A percentile compares a stretch with the other conserved stretches of the same genome.
These are phyloP conservation scores for Caloenas nicobarica DNA, from an alignment of 2,113 vertebrate species.

Conservation along the genomic window DNA sequence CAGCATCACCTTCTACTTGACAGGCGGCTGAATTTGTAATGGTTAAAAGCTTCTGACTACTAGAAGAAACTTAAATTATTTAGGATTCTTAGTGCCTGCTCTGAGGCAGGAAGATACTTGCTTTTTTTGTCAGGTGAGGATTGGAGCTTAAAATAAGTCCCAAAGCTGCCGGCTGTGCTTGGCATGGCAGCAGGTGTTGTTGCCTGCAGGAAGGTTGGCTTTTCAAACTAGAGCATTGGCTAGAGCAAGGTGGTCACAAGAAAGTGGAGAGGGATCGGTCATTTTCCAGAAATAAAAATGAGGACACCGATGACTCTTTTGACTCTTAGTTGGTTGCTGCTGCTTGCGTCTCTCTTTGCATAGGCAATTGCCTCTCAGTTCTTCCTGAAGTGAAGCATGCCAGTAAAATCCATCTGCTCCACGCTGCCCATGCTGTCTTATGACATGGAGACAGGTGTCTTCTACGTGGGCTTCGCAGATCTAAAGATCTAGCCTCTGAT, in stretches of 20 bases:
- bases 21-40: conserved; percentile 2
- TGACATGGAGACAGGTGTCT: not conserved
- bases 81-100: not conserved
- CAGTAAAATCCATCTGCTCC: conserved; percentile 34
- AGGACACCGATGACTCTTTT: conserved; percentile 11
- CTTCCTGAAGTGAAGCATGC: not conserved
- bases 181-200: not conserved
- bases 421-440: not conserved
- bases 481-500: not conserved
- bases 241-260: not conserved
- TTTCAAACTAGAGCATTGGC: not conserved
- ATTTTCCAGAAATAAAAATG: conserved; percentile 23
- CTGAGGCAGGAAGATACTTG: not conserved
- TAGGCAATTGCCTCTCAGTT: not conserved
- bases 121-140: not conserved
- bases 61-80: not conserved
- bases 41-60: not conserved
- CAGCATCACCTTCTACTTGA: not conserved
- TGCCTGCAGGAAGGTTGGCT: not conserved
- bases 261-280: not conserved
- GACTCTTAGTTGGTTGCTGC: not conserved
- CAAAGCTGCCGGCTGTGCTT: not conserved
- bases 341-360: not conserved
- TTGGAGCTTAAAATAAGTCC: not conserved
- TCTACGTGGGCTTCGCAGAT: not conserved